Conservation (phyloP, 2,797 vertebrate species). For the Adelosebastes latens region DNA sequence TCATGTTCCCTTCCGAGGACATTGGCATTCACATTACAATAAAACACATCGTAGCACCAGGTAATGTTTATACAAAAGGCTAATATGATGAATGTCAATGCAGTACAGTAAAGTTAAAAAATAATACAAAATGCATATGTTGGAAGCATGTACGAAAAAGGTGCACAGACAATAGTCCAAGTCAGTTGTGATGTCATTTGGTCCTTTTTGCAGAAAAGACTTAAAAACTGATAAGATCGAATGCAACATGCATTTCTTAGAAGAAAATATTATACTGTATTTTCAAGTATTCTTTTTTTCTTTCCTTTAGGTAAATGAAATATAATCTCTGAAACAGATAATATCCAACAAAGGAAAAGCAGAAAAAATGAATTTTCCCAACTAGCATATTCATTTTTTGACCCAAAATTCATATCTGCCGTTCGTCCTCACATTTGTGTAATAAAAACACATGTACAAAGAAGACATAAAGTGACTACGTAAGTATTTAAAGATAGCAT, state of each 20-base stretch:
- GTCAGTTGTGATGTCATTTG: slow-evolving; percentile 77
- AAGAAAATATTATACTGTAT: slow-evolving; percentile 81
- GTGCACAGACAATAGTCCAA: slow-evolving; percentile 81
- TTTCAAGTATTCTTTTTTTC: slow-evolving; percentile 89
- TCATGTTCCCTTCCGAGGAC: slow-evolving; percentile 84
- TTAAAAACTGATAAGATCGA: slow-evolving; percentile 58
- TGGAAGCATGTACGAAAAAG: slow-evolving; percentile 77
- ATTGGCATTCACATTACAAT: slow-evolving; percentile 97
- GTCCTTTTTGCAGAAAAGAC: slow-evolving; percentile 65
- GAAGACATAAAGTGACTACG: slow-evolving; percentile 89
- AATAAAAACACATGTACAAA: slow-evolving; percentile 87
- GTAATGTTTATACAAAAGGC: slow-evolving; percentile 88
- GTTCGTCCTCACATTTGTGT: slow-evolving; percentile 87
- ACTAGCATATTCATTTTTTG: slow-evolving; percentile 84
- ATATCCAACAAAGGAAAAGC: slow-evolving; percentile 82
- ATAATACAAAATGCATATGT: slow-evolving; percentile 70
- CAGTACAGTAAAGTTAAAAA: slow-evolving; percentile 88
- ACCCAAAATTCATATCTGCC: slow-evolving; percentile 86
- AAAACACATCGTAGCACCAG: slow-evolving; percentile 94
- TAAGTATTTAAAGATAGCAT: slow-evolving; percentile 82
- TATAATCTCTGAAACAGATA: slow-evolving; percentile 83
- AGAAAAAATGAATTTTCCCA: slow-evolving; percentile 76
- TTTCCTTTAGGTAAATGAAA: slow-evolving; percentile 83
- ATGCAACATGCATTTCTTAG: slow-evolving; percentile 83
- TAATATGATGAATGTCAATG: slow-evolving; percentile 87